These are phyloP conservation scores for Hippocampus mohnikei DNA, from an alignment of 2,113 vertebrate genomes.

Conservation along the genomic window DNA sequence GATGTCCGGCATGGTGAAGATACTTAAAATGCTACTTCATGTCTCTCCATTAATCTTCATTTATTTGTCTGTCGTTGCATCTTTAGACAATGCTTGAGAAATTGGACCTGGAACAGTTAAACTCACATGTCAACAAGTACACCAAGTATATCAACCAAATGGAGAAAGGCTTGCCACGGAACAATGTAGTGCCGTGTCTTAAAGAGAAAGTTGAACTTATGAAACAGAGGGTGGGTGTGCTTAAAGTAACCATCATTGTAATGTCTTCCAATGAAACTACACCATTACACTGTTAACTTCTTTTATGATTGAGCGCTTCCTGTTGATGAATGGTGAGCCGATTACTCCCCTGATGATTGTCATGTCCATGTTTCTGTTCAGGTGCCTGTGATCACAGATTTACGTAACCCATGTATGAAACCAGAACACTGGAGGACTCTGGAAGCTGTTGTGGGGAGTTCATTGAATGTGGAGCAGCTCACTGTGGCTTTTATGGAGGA, in stretches of 20 bases:
- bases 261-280: neutral
- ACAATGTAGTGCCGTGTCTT: slow-evolving; percentile 72
- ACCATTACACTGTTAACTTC: neutral
- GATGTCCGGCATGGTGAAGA: neutral
- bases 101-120: slow-evolving; percentile 77
- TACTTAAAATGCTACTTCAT: neutral
- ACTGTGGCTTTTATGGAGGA: slow-evolving; percentile 68
- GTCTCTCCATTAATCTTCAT: neutral
- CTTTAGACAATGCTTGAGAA: slow-evolving; percentile 72
- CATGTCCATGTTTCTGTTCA: slow-evolving; percentile 26
- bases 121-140: slow-evolving; percentile 74
- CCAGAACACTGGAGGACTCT: slow-evolving; percentile 73
- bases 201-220: slow-evolving; percentile 76
- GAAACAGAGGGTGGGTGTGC: slow-evolving; percentile 76
- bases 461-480: slow-evolving; percentile 59
- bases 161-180: slow-evolving; percentile 79
- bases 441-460: slow-evolving; percentile 65
- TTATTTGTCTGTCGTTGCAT: neutral
- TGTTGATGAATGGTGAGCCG: neutral
- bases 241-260: neutral
- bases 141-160: slow-evolving; percentile 76
- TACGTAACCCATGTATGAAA: slow-evolving; percentile 79
- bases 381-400: slow-evolving; percentile 77
- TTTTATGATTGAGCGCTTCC: neutral
- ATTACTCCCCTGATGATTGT: neutral